Evolutionary conservation across 2,888 invertebrate genomes (phyloP), one percentile per base, ranked within the genome.

Genomic region (Xylota sylvarum): DNA sequence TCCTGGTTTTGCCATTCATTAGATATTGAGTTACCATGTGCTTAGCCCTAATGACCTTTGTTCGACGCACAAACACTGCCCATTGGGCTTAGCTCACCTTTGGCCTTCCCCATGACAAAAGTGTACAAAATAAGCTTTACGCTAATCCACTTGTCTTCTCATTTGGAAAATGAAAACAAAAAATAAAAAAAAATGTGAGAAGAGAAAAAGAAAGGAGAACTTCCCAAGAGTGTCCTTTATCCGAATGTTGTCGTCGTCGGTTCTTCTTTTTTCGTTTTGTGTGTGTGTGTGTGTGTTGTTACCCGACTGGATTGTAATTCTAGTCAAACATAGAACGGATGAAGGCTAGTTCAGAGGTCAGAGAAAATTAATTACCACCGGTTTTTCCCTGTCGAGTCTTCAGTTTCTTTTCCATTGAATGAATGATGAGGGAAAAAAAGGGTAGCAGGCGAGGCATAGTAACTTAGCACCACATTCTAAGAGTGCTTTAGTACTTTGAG

Each of bases 61-160:
- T 30, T 56, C 17, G 40, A 74, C 64, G 52, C 69, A 50, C 50
- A 79, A 74, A 52, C 67, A 40, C 32, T 62, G 56, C 7, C 60
- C 72, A 73, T 43, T 37, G 65, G 52, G 27, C 79, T 84, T 55
- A 55, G 30, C 27, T 50, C 52, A 65, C 56, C 70, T 80, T 48
- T 79, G 64, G 62, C 56, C 62, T 73, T 56, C 46, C 48, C 62
- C 46, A 48, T 30, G 64, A 55, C 37, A 10, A 65, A 65, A 67
- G 40, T 50, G 17, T 19, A 72, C 35, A 30, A 27, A 70, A 35
- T 78, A 73, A 74, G 84, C 80, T 58, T 65, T 60, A 70, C 74
- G 80, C 46, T 80, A 85, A 85, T 85, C 84, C 76, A 70, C 64
- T 80, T 80, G 80, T 76, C 65, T 58, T 65, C 80, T 85, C 80